Conservation (phyloP, 2,113 vertebrate genomes). For the Tetrao urogallus region DNA sequence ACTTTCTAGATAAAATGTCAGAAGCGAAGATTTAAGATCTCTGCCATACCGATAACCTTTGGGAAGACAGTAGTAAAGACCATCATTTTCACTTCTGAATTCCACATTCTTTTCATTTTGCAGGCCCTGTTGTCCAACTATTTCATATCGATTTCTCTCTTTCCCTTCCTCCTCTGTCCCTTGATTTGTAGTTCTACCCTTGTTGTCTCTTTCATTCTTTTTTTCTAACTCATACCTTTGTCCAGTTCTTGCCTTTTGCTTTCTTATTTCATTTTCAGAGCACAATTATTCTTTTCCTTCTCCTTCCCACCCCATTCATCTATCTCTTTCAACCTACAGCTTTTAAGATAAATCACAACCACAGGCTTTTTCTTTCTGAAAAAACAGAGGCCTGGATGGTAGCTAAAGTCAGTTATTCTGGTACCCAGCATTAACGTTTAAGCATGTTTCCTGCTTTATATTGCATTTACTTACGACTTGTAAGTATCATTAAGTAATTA, state of each 20-base stretch:
- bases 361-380: conserved; percentile 7
- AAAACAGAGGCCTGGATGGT: not conserved
- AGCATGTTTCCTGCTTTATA: not conserved
- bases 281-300: not conserved
- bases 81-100: not conserved
- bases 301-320: not conserved
- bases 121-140: not conserved
- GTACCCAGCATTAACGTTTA: conserved; percentile 41
- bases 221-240: not conserved
- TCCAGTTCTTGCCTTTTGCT: not conserved
- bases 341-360: not conserved
- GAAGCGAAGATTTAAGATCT: not conserved
- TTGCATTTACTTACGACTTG: not conserved
- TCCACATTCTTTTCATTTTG: not conserved
- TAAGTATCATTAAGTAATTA: conserved; percentile 12
- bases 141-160: not conserved
- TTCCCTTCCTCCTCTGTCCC: not conserved
- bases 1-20: not conserved
- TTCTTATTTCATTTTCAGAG: not conserved
- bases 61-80: not conserved
- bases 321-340: not conserved
- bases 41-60: not conserved
- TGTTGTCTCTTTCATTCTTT: not conserved
- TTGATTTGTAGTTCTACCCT: not conserved
- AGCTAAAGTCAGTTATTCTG: conserved; percentile 8